Evolutionary conservation across 2,113 vertebrate species (phyloP).

Genomic region (Colinus virginianus): DNA sequence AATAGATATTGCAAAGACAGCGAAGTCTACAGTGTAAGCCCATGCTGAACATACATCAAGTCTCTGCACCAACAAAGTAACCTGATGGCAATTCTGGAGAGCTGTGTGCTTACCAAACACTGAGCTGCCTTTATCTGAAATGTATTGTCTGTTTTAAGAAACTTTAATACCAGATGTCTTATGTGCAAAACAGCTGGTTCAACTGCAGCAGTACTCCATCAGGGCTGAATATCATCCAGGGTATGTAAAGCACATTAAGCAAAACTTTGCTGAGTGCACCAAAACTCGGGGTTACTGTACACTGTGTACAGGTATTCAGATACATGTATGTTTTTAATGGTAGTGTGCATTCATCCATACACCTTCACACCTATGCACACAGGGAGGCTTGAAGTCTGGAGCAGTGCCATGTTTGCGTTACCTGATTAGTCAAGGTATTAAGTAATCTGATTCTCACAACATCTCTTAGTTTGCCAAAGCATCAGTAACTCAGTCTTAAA

Average conservation of each 20-base stretch:
- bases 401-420: neutral
- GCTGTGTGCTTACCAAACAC: neutral
- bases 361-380: neutral
- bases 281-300: neutral
- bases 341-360: neutral
- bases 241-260: neutral
- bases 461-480: neutral
- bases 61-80: neutral
- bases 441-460: slow-evolving; percentile 15
- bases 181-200: neutral
- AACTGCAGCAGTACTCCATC: neutral
- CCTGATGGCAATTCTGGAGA: neutral
- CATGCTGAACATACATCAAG: neutral
- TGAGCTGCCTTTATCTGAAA: neutral
- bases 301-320: neutral
- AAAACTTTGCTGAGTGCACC: neutral
- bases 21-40: neutral
- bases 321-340: neutral
- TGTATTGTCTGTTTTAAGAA: neutral
- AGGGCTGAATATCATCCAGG: neutral
- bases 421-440: neutral
- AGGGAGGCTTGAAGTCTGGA: neutral
- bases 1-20: neutral
- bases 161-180: neutral
- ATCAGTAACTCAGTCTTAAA: slow-evolving; percentile 6